phyloP scores from a whole-genome alignment of 2,113 vertebrate genomes.

The Raja brachyura region DNA sequence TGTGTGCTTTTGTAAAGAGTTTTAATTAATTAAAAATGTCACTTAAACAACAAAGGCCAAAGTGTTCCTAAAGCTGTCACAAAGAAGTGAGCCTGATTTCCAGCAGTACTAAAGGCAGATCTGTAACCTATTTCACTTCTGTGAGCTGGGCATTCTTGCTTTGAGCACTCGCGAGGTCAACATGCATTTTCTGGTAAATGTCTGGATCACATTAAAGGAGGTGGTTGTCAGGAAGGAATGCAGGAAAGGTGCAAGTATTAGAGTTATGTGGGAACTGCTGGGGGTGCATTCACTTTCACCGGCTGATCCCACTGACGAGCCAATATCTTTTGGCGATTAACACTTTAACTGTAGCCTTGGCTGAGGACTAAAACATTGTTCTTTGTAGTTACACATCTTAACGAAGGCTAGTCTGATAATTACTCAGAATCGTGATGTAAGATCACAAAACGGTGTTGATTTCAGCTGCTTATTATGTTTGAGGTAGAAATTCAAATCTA shows the following conservation, averaged over 20 bases:
- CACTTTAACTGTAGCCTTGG: not conserved
- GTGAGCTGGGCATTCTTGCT: slow-evolving; percentile 26
- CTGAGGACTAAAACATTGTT: not conserved
- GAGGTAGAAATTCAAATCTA: not conserved
- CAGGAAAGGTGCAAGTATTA: slow-evolving; percentile 29
- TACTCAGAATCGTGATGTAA: too few relatives aligned
- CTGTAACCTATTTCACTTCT: slow-evolving; percentile 3
- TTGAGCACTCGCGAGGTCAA: slow-evolving; percentile 25
- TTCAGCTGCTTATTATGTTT: not conserved
- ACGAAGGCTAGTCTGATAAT: not conserved
- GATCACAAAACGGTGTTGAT: not conserved
- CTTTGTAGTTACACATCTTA: not conserved
- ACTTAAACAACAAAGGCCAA: slow-evolving; percentile 17
- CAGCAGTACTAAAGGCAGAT: not conserved
- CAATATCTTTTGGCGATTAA: not conserved
- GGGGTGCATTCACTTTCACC: slow-evolving; percentile 21
- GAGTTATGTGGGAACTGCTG: slow-evolving; percentile 31
- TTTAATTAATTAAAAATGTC: slow-evolving; percentile 29
- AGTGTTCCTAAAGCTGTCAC: slow-evolving; percentile 7
- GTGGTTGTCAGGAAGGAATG: slow-evolving; percentile 34
- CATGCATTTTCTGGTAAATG: slow-evolving; percentile 37
- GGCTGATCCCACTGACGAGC: not conserved
- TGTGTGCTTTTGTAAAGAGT: slow-evolving; percentile 14
- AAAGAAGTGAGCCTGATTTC: not conserved
- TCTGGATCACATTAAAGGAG: slow-evolving; percentile 38